Evolutionary conservation across 2,888 invertebrate species (phyloP), one percentile per base, ranked within the genome.

Genomic region (Rhorus exstirpatorius): DNA sequence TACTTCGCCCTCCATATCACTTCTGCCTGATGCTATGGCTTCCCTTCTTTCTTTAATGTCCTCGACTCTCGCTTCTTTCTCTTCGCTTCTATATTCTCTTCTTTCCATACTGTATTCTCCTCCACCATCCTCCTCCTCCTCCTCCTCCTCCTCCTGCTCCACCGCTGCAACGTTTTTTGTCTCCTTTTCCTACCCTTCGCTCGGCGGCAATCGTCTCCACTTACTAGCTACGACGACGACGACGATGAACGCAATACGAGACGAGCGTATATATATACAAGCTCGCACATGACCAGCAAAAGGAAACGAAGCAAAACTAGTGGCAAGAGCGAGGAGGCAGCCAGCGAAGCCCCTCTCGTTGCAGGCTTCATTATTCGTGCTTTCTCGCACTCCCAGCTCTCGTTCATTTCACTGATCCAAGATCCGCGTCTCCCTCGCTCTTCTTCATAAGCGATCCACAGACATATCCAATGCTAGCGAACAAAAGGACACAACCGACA

Each of bases 141-240:
- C 70, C 68, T 61, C 74, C 63, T 72, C 65, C 51, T 14, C 61
- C 31, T 58, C 76, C 49, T 31, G 10, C 67, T 67, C 49, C 51
- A 35, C 24, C 49, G 12, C 55, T 65, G 75, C 58, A 10, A 75
- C 70, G 19, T 61, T 67, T 75, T 77, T 77, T 60, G n/a, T 19
- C 41, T 49, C 31, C 17, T 79, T 81, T 74, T 68, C 65, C 60
- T 31, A 75, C 70, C 75, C 75, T 75, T 63, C 70, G 76, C 72
- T 72, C 78, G 84, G 84, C 83, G 88, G 88, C 89, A 90, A 90
- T 91, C 89, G 90, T 90, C 90, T 90, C 91, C 88, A 87, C 89
- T 90, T 90, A 90, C 91, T 89, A 90, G 88, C 88, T 86, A 87
- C 86, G 67, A 38, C 49, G 49, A 55, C 41, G 70, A 87, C 86